Percentiles rank a stretch among this genome's conserved stretches.
Evolutionary conservation across 2,797 vertebrate genomes (phyloP).

Genomic region (Dendrocincla tyrannina): DNA sequence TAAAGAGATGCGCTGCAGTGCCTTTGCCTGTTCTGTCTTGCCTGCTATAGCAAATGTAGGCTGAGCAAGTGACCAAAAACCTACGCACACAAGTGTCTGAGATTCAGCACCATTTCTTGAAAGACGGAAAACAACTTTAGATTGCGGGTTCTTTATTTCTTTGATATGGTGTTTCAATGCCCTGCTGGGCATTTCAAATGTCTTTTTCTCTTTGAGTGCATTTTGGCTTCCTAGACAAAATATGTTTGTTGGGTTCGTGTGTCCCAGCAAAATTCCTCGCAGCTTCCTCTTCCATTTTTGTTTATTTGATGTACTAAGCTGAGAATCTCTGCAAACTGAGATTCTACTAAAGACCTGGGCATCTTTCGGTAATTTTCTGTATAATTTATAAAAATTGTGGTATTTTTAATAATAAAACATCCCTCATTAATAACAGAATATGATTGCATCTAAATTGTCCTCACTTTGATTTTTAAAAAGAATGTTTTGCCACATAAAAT

Average conservation of each 20-base stretch:
- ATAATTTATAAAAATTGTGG: background rate
- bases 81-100: background rate
- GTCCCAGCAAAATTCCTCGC: background rate
- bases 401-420: background rate
- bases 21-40: background rate
- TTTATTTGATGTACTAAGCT: background rate
- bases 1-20: background rate
- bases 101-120: background rate
- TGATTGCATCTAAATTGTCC: background rate
- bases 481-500: background rate
- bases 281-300: background rate
- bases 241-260: background rate
- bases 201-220: background rate
- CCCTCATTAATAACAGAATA: background rate
- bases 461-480: background rate
- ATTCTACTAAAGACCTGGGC: background rate
- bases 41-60: accelerated
- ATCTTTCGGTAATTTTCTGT: background rate
- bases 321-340: background rate
- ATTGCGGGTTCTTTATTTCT: background rate
- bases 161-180: background rate
- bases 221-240: background rate
- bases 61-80: background rate
- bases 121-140: background rate
- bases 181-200: background rate